These are phyloP conservation scores for Cephalopterus ornatus DNA, from an alignment of 2,113 vertebrate species.

Conservation along the genomic window DNA sequence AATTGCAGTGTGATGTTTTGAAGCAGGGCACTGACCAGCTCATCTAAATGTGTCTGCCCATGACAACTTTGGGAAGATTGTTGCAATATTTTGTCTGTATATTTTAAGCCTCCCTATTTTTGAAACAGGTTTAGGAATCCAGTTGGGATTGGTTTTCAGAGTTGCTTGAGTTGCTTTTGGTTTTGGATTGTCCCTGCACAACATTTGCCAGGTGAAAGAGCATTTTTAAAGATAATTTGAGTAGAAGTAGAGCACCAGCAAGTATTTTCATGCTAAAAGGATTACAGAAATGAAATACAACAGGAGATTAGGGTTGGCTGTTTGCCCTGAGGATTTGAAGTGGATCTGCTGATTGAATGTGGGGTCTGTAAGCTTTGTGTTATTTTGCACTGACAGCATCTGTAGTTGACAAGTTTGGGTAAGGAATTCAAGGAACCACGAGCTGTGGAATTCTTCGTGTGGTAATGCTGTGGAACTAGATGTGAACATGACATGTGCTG, in stretches of 20 bases:
- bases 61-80: not conserved
- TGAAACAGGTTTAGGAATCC: not conserved
- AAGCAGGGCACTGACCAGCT: not conserved
- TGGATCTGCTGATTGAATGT: conserved; percentile 8
- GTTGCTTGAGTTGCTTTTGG: not conserved
- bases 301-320: not conserved
- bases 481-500: not conserved
- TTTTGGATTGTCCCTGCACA: not conserved
- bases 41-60: not conserved
- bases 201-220: not conserved
- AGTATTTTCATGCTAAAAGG: conserved; percentile 19
- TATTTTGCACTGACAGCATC: conserved; percentile 8
- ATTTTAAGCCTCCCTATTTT: not conserved
- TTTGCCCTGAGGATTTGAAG: conserved; percentile 4
- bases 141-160: not conserved
- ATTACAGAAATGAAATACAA: conserved; percentile 31
- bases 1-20: not conserved
- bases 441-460: not conserved
- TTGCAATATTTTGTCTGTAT: not conserved
- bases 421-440: not conserved
- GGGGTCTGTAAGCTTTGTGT: not conserved
- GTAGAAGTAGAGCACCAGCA: not conserved
- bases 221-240: not conserved
- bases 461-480: not conserved
- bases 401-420: not conserved